Evolutionary conservation across 2,888 invertebrate species (phyloP).

Genomic region (Clepsis dumicolana): DNA sequence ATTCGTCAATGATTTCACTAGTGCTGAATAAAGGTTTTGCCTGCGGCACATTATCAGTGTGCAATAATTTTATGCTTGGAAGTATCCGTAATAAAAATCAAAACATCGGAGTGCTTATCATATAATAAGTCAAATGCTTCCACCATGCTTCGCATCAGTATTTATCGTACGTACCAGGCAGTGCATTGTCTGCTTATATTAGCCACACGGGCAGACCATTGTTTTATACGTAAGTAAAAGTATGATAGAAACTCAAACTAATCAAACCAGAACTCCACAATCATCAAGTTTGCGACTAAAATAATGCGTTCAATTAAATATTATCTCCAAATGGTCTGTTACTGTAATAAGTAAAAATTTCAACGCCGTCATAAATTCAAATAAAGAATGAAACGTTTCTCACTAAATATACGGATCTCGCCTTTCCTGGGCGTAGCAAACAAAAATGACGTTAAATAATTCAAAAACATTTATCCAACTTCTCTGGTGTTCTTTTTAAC

Average conservation of each 20-base stretch:
- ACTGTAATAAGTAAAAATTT: slow-evolving; percentile 45
- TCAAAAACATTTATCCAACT: slow-evolving; percentile 49
- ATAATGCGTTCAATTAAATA: background rate
- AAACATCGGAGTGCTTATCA: no score
- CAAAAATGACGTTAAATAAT: slow-evolving; percentile 52
- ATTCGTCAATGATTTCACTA: no score
- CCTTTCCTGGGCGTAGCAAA: slow-evolving; percentile 42
- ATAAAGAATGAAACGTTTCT: slow-evolving; percentile 47
- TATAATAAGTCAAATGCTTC: no score
- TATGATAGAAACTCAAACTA: background rate
- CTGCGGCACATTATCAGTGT: no score
- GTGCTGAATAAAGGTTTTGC: no score
- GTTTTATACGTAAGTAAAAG: no score
- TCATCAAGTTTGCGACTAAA: background rate
- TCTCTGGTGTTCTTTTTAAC: slow-evolving; percentile 48
- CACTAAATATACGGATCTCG: slow-evolving; percentile 47
- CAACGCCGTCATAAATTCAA: slow-evolving; percentile 46
- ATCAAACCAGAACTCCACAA: background rate
- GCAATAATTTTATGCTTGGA: no score
- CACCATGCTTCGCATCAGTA: no score
- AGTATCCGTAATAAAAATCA: no score
- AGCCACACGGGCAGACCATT: no score
- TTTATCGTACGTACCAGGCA: no score
- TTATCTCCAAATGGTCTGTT: background rate
- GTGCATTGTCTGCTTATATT: no score